A percentile compares a stretch with the other conserved stretches of the same genome.
Conservation (phyloP, 2,113 vertebrate species). For the Sphaerodactylus townsendi region DNA sequence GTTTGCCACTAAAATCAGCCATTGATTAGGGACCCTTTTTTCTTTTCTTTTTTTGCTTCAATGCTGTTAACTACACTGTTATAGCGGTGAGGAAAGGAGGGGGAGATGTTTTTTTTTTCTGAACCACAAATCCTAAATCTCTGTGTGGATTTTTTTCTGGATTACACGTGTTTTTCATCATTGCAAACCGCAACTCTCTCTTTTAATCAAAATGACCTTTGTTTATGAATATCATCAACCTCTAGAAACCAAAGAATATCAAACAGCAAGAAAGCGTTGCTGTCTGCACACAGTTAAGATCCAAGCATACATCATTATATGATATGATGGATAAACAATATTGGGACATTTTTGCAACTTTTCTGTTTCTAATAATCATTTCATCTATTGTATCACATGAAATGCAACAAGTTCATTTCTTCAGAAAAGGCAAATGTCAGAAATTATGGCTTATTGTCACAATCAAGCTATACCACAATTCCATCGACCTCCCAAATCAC, state of each 20-base stretch:
- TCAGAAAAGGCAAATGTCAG: not conserved
- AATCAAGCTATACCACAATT: not conserved
- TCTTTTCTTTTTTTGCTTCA: not conserved
- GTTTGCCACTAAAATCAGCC: constrained; percentile 17
- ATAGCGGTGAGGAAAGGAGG: not conserved
- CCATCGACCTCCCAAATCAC: not conserved
- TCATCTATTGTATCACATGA: not conserved
- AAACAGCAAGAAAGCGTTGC: not conserved
- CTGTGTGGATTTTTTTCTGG: not conserved
- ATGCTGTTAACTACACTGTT: not conserved
- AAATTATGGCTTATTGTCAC: not conserved
- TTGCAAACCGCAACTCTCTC: not conserved
- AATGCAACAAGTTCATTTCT: not conserved
- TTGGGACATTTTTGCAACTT: not conserved
- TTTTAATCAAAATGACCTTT: constrained; percentile 2
- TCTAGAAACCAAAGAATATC: not conserved
- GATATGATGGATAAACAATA: not conserved
- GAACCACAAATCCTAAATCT: not conserved
- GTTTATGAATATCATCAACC: not conserved
- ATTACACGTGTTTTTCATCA: not conserved
- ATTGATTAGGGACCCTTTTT: not conserved
- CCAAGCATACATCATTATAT: not conserved
- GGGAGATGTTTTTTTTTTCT: not conserved
- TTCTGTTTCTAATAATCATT: not conserved
- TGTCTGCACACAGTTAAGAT: not conserved